A percentile compares a stretch with the other conserved stretches of the same genome.
These are phyloP conservation scores for Esox lucius DNA, from an alignment of 2,797 vertebrate genomes.

Conservation along the genomic window DNA sequence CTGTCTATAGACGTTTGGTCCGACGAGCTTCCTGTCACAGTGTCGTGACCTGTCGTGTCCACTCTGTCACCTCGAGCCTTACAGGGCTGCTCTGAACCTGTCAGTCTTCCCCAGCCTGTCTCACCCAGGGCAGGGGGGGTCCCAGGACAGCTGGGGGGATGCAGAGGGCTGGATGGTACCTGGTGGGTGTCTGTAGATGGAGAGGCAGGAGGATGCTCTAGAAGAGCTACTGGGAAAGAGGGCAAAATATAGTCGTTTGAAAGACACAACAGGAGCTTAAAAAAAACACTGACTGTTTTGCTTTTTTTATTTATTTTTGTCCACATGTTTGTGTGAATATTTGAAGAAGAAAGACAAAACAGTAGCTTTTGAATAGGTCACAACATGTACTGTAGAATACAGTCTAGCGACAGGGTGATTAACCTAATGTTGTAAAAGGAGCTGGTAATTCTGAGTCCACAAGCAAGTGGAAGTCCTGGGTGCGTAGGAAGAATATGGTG, in stretches of 20 bases:
- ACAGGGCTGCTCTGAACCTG: slow-evolving; percentile 33
- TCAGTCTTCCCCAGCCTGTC: slow-evolving; percentile 64
- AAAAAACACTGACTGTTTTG: too few species aligned
- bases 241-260: background rate
- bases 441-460: background rate
- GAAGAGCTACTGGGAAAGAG: slow-evolving; percentile 54
- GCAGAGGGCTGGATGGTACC: slow-evolving; percentile 69
- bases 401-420: background rate
- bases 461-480: background rate
- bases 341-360: background rate
- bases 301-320: too few species aligned
- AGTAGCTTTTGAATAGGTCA: background rate
- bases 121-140: slow-evolving; percentile 70
- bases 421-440: too few species aligned
- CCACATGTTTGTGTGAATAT: too few species aligned
- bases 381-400: background rate
- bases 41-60: slow-evolving; percentile 14
- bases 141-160: slow-evolving; percentile 71
- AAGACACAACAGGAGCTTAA: background rate
- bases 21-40: slow-evolving; percentile 6
- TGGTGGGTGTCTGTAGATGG: slow-evolving; percentile 68
- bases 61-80: slow-evolving; percentile 52
- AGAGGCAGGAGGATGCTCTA: slow-evolving; percentile 69
- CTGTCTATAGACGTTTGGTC: slow-evolving; percentile 41
- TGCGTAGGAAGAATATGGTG: too few species aligned